Evolutionary conservation across 2,113 vertebrate species (phyloP).

Genomic region (Salvelinus sp.): DNA sequence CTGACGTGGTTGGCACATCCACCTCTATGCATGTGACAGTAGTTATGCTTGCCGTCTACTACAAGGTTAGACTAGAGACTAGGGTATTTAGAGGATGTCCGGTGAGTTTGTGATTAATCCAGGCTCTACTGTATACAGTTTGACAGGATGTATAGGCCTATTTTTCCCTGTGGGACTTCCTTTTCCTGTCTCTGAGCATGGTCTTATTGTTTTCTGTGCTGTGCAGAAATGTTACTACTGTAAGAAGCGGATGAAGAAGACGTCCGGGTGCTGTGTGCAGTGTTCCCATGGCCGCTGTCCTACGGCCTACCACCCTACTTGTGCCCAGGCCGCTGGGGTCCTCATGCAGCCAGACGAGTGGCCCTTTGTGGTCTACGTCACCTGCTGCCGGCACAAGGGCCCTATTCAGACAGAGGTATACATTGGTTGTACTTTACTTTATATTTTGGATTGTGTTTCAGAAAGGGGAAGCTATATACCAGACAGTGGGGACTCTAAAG

Average conservation of each 20-base stretch:
- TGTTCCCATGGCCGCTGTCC: slow-evolving; percentile 96
- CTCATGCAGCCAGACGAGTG: slow-evolving; percentile 97
- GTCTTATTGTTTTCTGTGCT: background rate
- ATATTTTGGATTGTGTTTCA: no score
- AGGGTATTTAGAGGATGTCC: background rate
- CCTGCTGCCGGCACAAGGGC: slow-evolving; percentile 92
- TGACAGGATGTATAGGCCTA: background rate
- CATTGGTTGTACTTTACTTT: no score
- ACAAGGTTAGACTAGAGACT: background rate
- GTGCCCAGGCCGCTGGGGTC: slow-evolving; percentile 92
- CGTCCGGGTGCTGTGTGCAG: slow-evolving; percentile 91
- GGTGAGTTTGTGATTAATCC: background rate
- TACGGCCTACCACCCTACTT: slow-evolving; percentile 95
- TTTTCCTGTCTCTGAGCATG: background rate
- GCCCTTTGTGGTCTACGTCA: slow-evolving; percentile 96
- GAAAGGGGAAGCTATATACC: no score
- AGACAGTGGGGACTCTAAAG: no score
- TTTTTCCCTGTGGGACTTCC: background rate
- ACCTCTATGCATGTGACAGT: background rate
- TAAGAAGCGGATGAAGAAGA: slow-evolving; percentile 94
- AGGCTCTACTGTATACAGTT: background rate
- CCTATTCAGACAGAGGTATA: slow-evolving; percentile 87
- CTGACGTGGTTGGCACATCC: background rate
- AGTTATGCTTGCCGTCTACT: background rate
- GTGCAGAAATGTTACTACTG: slow-evolving; percentile 94